Conservation (phyloP, 2,888 invertebrate species). For the Stramonita haemastoma region DNA sequence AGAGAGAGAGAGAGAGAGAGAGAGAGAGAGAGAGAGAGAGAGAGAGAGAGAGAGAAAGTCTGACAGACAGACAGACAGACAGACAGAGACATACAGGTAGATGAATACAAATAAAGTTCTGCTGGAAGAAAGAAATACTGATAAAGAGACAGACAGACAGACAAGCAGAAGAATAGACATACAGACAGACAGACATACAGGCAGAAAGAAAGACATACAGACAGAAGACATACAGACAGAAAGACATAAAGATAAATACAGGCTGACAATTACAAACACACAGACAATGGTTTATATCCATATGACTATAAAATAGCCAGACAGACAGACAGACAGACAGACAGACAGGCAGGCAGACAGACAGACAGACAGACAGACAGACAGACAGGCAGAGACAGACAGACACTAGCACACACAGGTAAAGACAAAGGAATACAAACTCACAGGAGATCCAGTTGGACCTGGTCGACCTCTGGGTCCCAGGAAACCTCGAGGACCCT, state of each 20-base stretch:
- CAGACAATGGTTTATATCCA: too few relatives aligned
- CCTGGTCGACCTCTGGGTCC: slow-evolving; percentile 89
- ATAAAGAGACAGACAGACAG: too few relatives aligned
- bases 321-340: too few relatives aligned
- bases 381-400: not conserved
- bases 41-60: not conserved
- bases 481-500: slow-evolving; percentile 91
- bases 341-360: not conserved
- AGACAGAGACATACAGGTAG: too few relatives aligned
- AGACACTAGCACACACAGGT: not conserved
- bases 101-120: too few relatives aligned
- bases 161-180: too few relatives aligned
- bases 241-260: not conserved
- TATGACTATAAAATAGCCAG: too few relatives aligned
- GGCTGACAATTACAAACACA: not conserved
- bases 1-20: not conserved
- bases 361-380: not conserved
- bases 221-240: not conserved
- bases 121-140: too few relatives aligned
- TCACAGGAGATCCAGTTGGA: slow-evolving; percentile 84
- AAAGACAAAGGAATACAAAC: slow-evolving; percentile 33
- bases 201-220: too few relatives aligned
- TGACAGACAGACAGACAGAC: not conserved
- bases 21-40: not conserved
- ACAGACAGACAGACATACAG: too few relatives aligned